Evolutionary conservation across 2,888 invertebrate genomes (phyloP), one percentile per base, ranked within the genome.

Genomic region (Oscheius sp.): DNA sequence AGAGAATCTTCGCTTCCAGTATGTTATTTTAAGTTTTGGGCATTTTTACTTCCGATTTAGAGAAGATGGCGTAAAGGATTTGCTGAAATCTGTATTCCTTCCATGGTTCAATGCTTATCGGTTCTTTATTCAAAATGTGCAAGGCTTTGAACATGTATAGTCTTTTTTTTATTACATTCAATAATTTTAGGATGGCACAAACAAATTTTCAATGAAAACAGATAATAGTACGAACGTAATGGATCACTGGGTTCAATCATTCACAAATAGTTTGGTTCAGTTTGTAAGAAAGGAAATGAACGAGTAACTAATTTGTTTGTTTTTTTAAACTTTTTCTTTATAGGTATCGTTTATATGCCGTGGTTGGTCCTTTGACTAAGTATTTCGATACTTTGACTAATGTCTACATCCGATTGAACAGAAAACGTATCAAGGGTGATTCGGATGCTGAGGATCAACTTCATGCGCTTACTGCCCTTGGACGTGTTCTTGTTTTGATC

Each of bases 381-480:
- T 98, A 95, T 88, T 94, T 98, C 78, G 96, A 97, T 86, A 93
- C 96, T 86, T 90, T 98, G 3, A 98, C 97, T 31, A 99, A 99
- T 88, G 96, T 96, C 96, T 98, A 97, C 87, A 95, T 98, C 33
- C 90, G 97, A 74, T 93, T 98, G 91, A 98, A 98, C 88, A 91
- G 98, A 68, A 93, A 92, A 82, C 90, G 98, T 63, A 91, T 98
- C 72, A 97, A 96, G 88, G 96, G 96, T 45, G 95, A 96, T 86
- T 90, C 90, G 75, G 93, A 94, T 0, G 87, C 90, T 2, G 90
- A 91, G 33, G 96, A 97, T 85, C 93, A 94, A 84, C 90, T 91
- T 72, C 90, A 91, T 67, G 94, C 96, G 0, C 88, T 98, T 66
- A 92, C 93, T 78, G 94, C 96, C 0, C 90, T 98, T 8, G 95